Evolutionary conservation across 2,113 vertebrate genomes (phyloP), one percentile per base, ranked within the genome.

Genomic region (Catharus bicknelli): DNA sequence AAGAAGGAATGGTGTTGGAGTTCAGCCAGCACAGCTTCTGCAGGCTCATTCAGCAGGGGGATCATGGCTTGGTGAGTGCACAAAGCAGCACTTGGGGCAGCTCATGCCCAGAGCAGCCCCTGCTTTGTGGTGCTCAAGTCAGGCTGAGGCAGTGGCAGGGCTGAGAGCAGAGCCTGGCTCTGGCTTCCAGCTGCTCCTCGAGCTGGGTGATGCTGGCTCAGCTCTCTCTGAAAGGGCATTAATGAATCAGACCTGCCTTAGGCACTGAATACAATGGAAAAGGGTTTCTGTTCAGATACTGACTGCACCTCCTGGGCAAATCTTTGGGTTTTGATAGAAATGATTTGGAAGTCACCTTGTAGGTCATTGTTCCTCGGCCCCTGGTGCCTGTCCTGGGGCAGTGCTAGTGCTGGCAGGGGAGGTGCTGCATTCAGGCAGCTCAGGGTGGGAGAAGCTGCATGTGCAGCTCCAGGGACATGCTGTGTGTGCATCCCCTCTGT

Each of bases 221-320:
- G 4, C 78, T 62, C 29, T 74, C n/a, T 57, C 50, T 85, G 43
- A 25, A 5, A 20, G 21, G 18, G 23, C 19, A 26, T 7, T 19
- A 2, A 17, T 55, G 9, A 16, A 78, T 29, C 67, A 53, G 32
- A 3, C 26, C 43, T 85, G 58, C 48, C 67, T 67, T 32, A 13
- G 34, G 63, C 59, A 29, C 16, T 1, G 63, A 11, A 5, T 0
- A 1, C 0, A 2, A 6, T 20, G n/a, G 36, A 27, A n/a, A 21
- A 16, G 19, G 22, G 16, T 3, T 62, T 36, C 45, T 80, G 3
- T 36, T 48, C 4, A n/a, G 45, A 10, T 9, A 9, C 2, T 42
- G 45, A 32, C 32, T 66, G 54, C 16, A 6, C 13, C 74, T 36
- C 20, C 69, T 40, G 23, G 47, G 73, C 22, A 51, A 10, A 47